Evolutionary conservation across 2,888 invertebrate species (phyloP), one percentile per base, ranked within the genome.

Genomic region (Ornithoptera alexandrae): DNA sequence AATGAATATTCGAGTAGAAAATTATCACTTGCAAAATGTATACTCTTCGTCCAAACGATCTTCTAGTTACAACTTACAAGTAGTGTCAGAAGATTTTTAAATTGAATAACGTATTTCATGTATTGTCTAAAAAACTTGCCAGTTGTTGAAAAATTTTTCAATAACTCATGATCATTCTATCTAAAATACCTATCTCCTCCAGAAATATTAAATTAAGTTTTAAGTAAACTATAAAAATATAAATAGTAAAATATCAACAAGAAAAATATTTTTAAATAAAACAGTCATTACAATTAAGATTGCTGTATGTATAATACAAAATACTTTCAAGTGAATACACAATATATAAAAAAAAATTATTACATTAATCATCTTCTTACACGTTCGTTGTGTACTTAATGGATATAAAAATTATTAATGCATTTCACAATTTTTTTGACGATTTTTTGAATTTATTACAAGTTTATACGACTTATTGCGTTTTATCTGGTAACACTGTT

Each of bases 81-180:
- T 50, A 5, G 50, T 18, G 53, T 53, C 53, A 53, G 53, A 18
- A 18, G 53, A 53, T 22, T 58, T 62, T 63, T 36, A 46, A 58
- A 24, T 58, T 73, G 74, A 78, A 73, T 79, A 81, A 80, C 80
- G 79, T 75, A 71, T 72, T 74, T 75, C 72, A 64, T 22, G 72
- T 53, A 64, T 22, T 73, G 61, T 59, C 60, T 65, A 64, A 64
- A 72, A 62, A 58, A 68, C 50, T 74, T 42, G 57, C 53, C 46
- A 69, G 18, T 53, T 46, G 4, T 46, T 53, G 8, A 53, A 39
- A n/a, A 12, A n/a, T 42, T 39, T 39, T 61, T 10, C 39, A 20
- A 10, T 18, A 39, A 24, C 12, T 39, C 5, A 18, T n/a, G 5
- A n/a, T 10, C 8, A 4, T n/a, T 22, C 20, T 46, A 59, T 39